Evolutionary conservation across 2,113 vertebrate genomes (phyloP).

Genomic region (Saccopteryx leptura): DNA sequence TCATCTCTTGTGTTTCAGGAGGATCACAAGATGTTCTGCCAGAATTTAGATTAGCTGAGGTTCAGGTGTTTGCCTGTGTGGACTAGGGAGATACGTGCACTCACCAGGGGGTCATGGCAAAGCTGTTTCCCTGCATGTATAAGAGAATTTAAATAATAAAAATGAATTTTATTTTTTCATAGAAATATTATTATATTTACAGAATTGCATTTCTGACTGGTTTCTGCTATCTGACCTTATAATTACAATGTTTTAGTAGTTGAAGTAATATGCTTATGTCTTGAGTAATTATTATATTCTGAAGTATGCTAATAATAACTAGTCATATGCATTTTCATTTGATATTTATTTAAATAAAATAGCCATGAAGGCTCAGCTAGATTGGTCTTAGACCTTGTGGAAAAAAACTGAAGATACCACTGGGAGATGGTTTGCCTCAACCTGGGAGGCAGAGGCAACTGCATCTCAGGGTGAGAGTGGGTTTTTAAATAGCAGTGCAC

Average conservation of each 20-base stretch:
- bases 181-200: not conserved
- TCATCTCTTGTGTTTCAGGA: not conserved
- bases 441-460: not conserved
- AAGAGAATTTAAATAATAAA: conserved; percentile 3
- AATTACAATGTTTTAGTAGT: not conserved
- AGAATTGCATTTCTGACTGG: not conserved
- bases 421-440: not conserved
- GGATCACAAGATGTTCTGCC: not conserved
- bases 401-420: not conserved
- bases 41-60: not conserved
- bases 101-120: not conserved
- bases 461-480: not conserved
- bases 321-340: not conserved
- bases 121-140: not conserved
- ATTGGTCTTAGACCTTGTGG: conserved; percentile 26
- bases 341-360: conserved; percentile 31
- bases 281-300: not conserved
- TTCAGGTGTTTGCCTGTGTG: not conserved
- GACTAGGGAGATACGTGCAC: not conserved
- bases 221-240: not conserved
- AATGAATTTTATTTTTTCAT: conserved; percentile 34
- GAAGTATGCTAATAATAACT: not conserved
- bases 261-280: not conserved
- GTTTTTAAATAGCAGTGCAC: not conserved
- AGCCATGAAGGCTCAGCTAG: not conserved